Conservation (phyloP, 2,113 vertebrate genomes). For the Polypterus bichir region DNA sequence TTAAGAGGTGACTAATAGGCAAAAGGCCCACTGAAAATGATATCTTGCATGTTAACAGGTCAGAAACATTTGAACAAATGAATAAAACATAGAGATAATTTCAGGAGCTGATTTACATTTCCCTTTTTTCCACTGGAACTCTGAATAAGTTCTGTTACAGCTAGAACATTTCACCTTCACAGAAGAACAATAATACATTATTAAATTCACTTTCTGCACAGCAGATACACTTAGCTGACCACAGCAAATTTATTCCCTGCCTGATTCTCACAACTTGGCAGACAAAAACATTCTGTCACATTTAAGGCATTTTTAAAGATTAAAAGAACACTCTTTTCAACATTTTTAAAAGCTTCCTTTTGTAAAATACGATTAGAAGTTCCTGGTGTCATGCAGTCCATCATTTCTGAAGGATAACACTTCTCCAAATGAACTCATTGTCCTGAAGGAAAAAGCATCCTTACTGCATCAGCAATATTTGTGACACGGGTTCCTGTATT, state of each 20-base stretch:
- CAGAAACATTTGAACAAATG: background rate
- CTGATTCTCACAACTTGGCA: conserved; percentile 97
- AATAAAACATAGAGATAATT: background rate
- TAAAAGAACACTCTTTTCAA: conserved; percentile 98
- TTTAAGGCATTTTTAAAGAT: conserved; percentile 99
- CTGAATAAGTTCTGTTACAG: conserved; percentile 57
- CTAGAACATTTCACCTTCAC: conserved; percentile 99
- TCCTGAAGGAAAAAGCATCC: conserved; percentile 65
- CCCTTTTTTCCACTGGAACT: too few relatives aligned
- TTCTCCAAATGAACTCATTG: conserved; percentile 69
- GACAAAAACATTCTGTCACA: conserved; percentile 99
- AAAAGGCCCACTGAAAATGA: background rate
- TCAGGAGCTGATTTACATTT: background rate
- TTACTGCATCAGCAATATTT: conserved; percentile 67
- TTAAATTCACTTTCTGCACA: conserved; percentile 99
- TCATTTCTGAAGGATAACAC: conserved; percentile 73
- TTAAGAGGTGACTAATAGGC: too few relatives aligned
- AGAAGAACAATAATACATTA: conserved; percentile 99
- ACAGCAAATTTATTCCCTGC: conserved; percentile 99
- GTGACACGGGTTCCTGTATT: conserved; percentile 49
- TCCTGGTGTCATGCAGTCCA: conserved; percentile 84
- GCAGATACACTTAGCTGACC: conserved; percentile 99
- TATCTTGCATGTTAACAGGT: background rate
- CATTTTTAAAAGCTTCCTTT: conserved; percentile 80
- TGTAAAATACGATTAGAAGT: conserved; percentile 95